Base-by-base conservation (phyloP, 2,797 vertebrate genomes). In the Danio kyathit region DNA sequence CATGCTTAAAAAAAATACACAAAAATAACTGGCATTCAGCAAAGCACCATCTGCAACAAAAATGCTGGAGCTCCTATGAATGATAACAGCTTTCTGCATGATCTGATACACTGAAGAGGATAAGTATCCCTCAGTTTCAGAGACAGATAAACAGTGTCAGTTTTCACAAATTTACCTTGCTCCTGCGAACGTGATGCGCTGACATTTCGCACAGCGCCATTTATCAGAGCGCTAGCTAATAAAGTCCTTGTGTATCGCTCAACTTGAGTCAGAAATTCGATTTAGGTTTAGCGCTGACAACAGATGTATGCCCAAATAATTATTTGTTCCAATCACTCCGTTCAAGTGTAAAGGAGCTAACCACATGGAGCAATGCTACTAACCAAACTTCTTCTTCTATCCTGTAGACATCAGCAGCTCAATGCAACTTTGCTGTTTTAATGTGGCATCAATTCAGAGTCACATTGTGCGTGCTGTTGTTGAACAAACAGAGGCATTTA, bases 11-110 rank as follows among this genome's bases (percentile, higher is more conserved):
- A 66, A 82, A 70, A 52, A 38, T 29, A 29, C 49, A 52, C 10
- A 5, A 52, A 29, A 52, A 67, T 54, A 79, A 72, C 66, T 72
- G 71, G 6, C 43, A 61, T 77, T 81, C 72, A 83, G 60, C 70
- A 66, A 29, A 61, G 64, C 16, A 72, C 19, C 4, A 77, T 77
- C 60, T 70, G 57, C 70, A 74, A 48, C 65, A 74, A 78, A 85
- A 74, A 29, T 21, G 41, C 49, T 80, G 3, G 14, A 14, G 52
- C 41, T 73, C 21, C 40, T 41, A 59, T 71, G 60, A 79, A 81
- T 65, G 60, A 83, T 81, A 81, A 72, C 40, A 57, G 70, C 19
- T 43, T n/a, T 76, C 74, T 19, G 43, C 49, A 61, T 76, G 79
- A 83, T 79, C 76, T 61, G 56, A 79, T 60, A 49, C 12, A 75